phyloP scores from a whole-genome alignment of 2,113 vertebrate genomes.

The Caranx melampygus region DNA sequence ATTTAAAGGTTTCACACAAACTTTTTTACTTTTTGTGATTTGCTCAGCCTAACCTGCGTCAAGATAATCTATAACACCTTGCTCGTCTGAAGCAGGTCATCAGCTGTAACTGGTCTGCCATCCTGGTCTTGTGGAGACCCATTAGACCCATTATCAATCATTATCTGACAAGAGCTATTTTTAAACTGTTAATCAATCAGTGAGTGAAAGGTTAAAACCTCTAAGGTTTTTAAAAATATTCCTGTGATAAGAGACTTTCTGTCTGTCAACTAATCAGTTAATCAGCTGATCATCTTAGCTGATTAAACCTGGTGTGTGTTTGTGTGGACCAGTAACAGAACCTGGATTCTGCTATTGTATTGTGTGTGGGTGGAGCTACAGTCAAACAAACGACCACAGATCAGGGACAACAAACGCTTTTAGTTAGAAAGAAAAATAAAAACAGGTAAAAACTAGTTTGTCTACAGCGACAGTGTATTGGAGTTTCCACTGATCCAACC shows the following conservation, averaged over 20 bases:
- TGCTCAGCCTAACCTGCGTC: too few relatives aligned
- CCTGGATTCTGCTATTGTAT: neutral
- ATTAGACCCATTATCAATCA: too few relatives aligned
- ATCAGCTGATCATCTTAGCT: neutral
- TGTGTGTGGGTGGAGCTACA: slow-evolving; percentile 11
- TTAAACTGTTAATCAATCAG: too few relatives aligned
- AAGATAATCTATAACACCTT: too few relatives aligned
- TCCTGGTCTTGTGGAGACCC: too few relatives aligned
- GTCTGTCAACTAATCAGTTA: neutral
- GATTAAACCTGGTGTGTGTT: too few relatives aligned
- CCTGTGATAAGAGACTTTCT: neutral
- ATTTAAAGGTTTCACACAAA: too few relatives aligned
- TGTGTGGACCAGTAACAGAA: neutral
- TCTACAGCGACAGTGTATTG: slow-evolving; percentile 78
- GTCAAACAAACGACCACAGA: slow-evolving; percentile 44
- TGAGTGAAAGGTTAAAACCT: too few relatives aligned
- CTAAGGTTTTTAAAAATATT: neutral
- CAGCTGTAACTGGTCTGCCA: too few relatives aligned
- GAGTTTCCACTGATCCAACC: slow-evolving; percentile 71
- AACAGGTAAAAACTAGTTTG: slow-evolving; percentile 78
- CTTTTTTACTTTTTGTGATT: too few relatives aligned
- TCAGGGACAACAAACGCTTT: slow-evolving; percentile 77
- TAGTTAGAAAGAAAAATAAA: slow-evolving; percentile 78
- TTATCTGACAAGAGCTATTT: too few relatives aligned
- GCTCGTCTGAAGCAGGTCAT: too few relatives aligned